phyloP scores from a whole-genome alignment of 2,888 invertebrate genomes.

The Alloscopus bannaensis region DNA sequence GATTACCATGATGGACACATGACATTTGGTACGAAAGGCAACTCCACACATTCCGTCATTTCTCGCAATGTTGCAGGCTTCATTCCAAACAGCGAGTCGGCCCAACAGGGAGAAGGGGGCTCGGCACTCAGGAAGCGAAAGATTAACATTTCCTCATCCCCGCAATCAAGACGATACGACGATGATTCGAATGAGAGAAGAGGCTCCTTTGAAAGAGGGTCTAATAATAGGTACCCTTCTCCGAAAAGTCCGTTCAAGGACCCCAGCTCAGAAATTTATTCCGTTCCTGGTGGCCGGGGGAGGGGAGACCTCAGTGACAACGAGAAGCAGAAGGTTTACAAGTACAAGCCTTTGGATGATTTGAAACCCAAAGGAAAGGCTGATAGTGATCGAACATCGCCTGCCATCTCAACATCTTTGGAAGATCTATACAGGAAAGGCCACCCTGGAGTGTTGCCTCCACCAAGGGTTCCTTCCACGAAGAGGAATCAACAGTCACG shows the following conservation, averaged over 20 bases:
- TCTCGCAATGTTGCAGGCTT: conserved; percentile 50
- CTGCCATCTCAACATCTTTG: conserved; percentile 29
- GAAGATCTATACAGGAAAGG: conserved; percentile 53
- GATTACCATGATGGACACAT: conserved; percentile 57
- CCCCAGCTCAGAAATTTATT: conserved; percentile 34
- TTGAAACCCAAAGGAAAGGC: too few relatives aligned
- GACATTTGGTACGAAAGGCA: conserved; percentile 55
- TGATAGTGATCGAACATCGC: conserved; percentile 30
- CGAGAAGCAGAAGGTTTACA: conserved; percentile 30
- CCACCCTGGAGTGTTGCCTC: conserved; percentile 60
- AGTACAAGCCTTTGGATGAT: not conserved
- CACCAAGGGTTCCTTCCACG: conserved; percentile 11
- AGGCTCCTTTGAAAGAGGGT: conserved; percentile 39
- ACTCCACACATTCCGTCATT: conserved; percentile 45
- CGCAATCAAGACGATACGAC: not conserved
- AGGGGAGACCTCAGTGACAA: conserved; percentile 18
- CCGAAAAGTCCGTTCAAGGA: conserved; percentile 10
- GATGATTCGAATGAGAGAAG: not conserved
- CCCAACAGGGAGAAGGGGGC: not conserved
- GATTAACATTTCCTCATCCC: not conserved
- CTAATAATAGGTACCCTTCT: conserved; percentile 25
- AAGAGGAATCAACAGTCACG: conserved; percentile 20
- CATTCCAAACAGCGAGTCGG: conserved; percentile 28
- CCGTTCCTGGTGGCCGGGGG: conserved; percentile 42
- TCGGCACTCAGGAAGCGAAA: not conserved